Evolutionary conservation across 2,888 invertebrate genomes (phyloP).

Genomic region (Drosophila cyrtoloma): DNA sequence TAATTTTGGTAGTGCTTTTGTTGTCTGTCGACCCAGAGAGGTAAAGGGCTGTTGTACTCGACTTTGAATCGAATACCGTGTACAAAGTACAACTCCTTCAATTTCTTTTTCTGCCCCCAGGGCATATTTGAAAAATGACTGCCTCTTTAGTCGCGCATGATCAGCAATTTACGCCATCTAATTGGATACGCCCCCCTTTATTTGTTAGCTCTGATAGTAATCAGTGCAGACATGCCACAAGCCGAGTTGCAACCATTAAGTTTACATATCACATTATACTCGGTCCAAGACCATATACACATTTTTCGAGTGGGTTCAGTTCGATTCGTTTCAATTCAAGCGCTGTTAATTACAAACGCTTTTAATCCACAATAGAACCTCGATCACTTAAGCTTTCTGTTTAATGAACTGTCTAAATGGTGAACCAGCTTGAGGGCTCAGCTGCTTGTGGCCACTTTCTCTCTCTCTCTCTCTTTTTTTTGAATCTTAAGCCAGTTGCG

Average conservation of each 20-base stretch:
- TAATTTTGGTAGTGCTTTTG: slow-evolving; percentile 12
- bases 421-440: slow-evolving; percentile 14
- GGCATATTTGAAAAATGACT: slow-evolving; percentile 8
- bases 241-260: slow-evolving; percentile 34
- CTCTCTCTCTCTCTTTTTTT: slow-evolving; percentile 19
- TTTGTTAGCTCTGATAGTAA: slow-evolving; percentile 33
- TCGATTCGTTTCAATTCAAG: slow-evolving; percentile 13
- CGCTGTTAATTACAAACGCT: slow-evolving; percentile 5
- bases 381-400: slow-evolving; percentile 1
- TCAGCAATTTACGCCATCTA: slow-evolving; percentile 47
- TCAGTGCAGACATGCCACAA: slow-evolving; percentile 40
- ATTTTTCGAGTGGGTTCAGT: slow-evolving; percentile 22
- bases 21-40: slow-evolving; percentile 9
- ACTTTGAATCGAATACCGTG: slow-evolving; percentile 3
- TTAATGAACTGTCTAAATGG: not conserved
- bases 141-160: slow-evolving; percentile 24
- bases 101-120: slow-evolving; percentile 1
- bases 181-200: slow-evolving; percentile 55
- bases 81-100: slow-evolving; percentile 5
- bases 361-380: slow-evolving; percentile 35
- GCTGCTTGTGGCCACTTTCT: slow-evolving; percentile 33
- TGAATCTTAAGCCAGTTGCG: slow-evolving; percentile 64
- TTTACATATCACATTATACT: slow-evolving; percentile 14
- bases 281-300: not conserved
- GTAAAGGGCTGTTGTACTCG: slow-evolving; percentile 13